Conservation (phyloP, 92 coral and sea anemone genomes). For the Zoanthus gigantus region DNA sequence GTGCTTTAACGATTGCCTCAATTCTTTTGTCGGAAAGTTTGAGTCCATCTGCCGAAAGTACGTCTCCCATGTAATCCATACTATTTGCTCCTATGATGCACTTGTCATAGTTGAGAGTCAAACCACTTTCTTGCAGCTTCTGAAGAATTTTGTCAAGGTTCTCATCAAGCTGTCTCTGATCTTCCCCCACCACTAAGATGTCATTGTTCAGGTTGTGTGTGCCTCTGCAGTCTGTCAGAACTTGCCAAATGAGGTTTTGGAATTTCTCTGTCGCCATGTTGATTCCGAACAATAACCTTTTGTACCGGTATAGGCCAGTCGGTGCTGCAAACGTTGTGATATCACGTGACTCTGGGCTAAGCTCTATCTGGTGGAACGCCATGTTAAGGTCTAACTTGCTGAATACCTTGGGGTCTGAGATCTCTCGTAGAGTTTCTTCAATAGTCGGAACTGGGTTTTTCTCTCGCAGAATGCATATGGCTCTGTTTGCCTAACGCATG, state of each 20-base stretch:
- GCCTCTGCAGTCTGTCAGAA: slow-evolving; percentile 70
- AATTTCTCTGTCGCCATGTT: slow-evolving; percentile 45
- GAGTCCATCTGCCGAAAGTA: slow-evolving; percentile 60
- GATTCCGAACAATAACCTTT: slow-evolving; percentile 20
- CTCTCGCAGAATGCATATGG: slow-evolving; percentile 63
- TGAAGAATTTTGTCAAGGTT: slow-evolving; percentile 57
- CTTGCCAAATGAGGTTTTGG: slow-evolving; percentile 56
- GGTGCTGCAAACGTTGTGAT: slow-evolving; percentile 78
- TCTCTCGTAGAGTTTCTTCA: slow-evolving; percentile 72
- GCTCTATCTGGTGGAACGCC: slow-evolving; percentile 73
- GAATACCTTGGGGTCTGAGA: slow-evolving; percentile 66
- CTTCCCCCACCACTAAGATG: slow-evolving; percentile 55
- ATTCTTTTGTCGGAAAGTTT: slow-evolving; percentile 51
- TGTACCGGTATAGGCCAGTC: slow-evolving; percentile 34
- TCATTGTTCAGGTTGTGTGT: slow-evolving; percentile 69
- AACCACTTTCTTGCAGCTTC: slow-evolving; percentile 64
- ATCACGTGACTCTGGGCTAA: slow-evolving; percentile 72
- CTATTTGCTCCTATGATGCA: slow-evolving; percentile 63
- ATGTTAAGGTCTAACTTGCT: slow-evolving; percentile 67
- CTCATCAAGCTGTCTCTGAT: slow-evolving; percentile 59
- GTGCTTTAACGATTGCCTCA: slow-evolving; percentile 60
- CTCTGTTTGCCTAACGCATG: slow-evolving; percentile 73
- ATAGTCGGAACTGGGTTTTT: slow-evolving; percentile 72
- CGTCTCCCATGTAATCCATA: slow-evolving; percentile 71
- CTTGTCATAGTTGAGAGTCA: slow-evolving; percentile 71